These are phyloP conservation scores for Oplegnathus fasciatus DNA, from an alignment of 2,113 vertebrate genomes.

Conservation along the genomic window DNA sequence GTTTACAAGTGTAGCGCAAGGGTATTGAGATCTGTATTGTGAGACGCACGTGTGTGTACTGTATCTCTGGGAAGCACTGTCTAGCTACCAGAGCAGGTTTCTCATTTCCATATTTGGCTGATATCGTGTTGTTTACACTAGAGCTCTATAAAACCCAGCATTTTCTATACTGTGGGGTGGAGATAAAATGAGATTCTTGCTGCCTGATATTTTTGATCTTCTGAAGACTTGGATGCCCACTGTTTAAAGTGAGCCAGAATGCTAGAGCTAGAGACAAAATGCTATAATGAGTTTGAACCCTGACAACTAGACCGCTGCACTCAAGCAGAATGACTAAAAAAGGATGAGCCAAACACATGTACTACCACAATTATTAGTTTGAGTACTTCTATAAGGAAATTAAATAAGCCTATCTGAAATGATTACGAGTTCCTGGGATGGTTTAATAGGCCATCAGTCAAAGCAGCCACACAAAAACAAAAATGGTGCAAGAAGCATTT, in stretches of 20 bases:
- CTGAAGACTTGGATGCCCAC: background rate
- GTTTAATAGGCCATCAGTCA: background rate
- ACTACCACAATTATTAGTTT: background rate
- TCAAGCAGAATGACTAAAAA: background rate
- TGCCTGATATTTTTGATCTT: background rate
- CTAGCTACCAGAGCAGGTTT: constrained; percentile 10
- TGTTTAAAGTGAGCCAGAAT: constrained; percentile 8
- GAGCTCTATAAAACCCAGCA: background rate
- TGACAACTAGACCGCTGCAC: background rate
- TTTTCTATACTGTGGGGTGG: background rate
- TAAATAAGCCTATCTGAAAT: background rate
- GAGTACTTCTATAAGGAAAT: background rate
- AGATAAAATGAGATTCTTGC: background rate
- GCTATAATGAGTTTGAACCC: background rate
- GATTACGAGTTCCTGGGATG: background rate
- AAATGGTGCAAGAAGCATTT: background rate
- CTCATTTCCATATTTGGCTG: background rate
- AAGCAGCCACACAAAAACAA: background rate
- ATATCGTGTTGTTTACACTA: constrained; percentile 5
- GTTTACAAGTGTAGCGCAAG: constrained; percentile 2
- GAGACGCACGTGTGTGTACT: background rate
- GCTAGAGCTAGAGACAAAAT: background rate
- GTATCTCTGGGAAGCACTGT: constrained; percentile 4
- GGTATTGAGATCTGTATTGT: constrained; percentile 4
- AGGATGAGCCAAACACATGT: background rate